Evolutionary conservation across 2,113 vertebrate species (phyloP).

Genomic region (Etheostoma spectabile): DNA sequence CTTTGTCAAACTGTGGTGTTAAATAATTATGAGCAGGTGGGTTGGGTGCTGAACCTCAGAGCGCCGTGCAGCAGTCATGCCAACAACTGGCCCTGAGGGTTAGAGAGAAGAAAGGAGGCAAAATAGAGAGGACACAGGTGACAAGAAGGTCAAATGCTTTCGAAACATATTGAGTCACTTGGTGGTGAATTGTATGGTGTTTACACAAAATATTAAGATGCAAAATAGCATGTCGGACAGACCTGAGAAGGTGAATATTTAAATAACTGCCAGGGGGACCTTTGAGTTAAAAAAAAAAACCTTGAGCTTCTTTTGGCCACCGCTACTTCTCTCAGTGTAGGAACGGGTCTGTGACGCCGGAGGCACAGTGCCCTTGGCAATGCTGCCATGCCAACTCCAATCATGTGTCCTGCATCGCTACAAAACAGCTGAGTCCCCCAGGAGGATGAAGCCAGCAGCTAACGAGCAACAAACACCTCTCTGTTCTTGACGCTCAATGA

Average conservation of each 20-base stretch:
- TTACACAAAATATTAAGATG: constrained; percentile 36
- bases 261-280: constrained; percentile 50
- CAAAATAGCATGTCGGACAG: constrained; percentile 21
- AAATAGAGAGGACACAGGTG: constrained; percentile 22
- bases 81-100: constrained; percentile 27
- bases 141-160: constrained; percentile 25
- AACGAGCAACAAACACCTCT: constrained; percentile 77
- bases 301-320: constrained; percentile 41
- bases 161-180: constrained; percentile 34
- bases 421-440: constrained; percentile 66
- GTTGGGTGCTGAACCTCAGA: constrained; percentile 40
- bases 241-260: constrained; percentile 45
- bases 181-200: background rate
- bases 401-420: constrained; percentile 74
- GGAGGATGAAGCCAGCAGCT: constrained; percentile 70
- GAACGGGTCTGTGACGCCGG: constrained; percentile 58
- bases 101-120: constrained; percentile 3
- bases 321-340: constrained; percentile 56
- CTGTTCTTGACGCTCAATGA: constrained; percentile 61
- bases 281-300: constrained; percentile 46
- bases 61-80: constrained; percentile 43
- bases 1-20: constrained; percentile 45
- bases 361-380: constrained; percentile 72
- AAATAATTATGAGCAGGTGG: constrained; percentile 71
- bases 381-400: constrained; percentile 81